Evolutionary conservation across 1,140 invertebrate genomes (phyloP), one percentile per base, ranked within the genome.

Genomic region (Cotesia vestalis): DNA sequence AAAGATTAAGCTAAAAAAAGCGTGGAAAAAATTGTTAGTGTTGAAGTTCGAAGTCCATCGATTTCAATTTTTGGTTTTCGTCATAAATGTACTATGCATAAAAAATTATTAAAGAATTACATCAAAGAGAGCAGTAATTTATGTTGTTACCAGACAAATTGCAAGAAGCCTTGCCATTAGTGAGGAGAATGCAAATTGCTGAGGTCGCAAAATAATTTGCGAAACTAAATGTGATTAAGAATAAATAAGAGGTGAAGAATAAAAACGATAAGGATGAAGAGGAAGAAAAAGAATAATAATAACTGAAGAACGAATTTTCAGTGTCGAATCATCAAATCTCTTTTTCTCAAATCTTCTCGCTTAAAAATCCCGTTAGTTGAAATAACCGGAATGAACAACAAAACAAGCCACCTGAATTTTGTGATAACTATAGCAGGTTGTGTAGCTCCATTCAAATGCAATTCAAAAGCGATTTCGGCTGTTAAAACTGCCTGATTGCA

Each of bases 361-460:
- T n/a, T 34, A 34, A 53, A 55, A 53, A 72, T 64, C 11, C 64
- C 59, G 64, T 66, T 52, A 20, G 14, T 66, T n/a, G 34, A 60
- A 27, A 67, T 34, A 62, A 63, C 62, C 11, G 27, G 36, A 46
- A 57, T 27, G 36, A 46, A 57, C n/a, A 73, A 57, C 59, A 61
- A 68, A 59, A 68, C 72, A 46, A 71, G 53, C 55, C 53, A 34
- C 20, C 11, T 12, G 69, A 69, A 66, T 36, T 51, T 52, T 46
- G 59, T 60, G 70, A 51, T 69, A 69, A 51, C 36, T 46, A 38
- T 4, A 14, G 61, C 69, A 52, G 27, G 27, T 27, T 46, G 40
- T 46, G 40, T 9, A 68, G 36, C 53, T 68, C 70, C 66, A 67
- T 60, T 62, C 60, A 55, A 51, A 69, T 69, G 63, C 64, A 71